Evolutionary conservation across 2,113 vertebrate genomes (phyloP), one percentile per base, ranked within the genome.

Genomic region (Pseudorasbora parva): DNA sequence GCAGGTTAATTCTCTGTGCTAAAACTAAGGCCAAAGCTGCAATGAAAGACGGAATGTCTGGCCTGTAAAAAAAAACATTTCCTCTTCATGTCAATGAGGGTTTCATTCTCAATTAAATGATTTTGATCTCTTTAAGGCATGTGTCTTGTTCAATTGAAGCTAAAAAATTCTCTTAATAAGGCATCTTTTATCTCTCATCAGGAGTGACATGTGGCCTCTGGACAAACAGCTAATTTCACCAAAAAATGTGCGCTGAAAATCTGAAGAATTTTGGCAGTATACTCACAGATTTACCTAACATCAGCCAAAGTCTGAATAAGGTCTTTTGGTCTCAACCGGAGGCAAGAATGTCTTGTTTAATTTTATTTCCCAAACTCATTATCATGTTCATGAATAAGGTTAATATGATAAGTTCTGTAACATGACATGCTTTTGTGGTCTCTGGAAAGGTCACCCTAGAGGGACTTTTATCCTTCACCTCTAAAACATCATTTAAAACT

Each of bases 171-270:
- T 79, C 56, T 21, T 56, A 77, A 88, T 78, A 82, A 57, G 57
- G 66, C 45, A 82, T 86, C 59, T 72, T 85, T 73, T 79, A 45
- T 85, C 81, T 85, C 75, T 85, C 43, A 82, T 79, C 54, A 76
- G 72, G 51, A 78, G 79, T 45, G 17, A 71, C 85, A 72, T 72
- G 66, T 57, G 62, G 81, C 74, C 83, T 80, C 62, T 27, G 60
- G 80, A 87, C 81, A 85, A 83, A 83, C 66, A 74, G 69, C 74
- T 54, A 56, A 59, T 82, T n/a, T 88, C 79, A 83, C 68, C 54
- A 71, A 75, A 66, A 27, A 49, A 49, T 11, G 10, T 62, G 37
- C 10, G 64, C 74, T 37, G 37, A 37, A 37, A 37, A 85, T 77
- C 30, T 54, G 57, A 69, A 62, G 77, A 83, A 37, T 84, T 76